Base-by-base conservation (phyloP, 2,888 invertebrate genomes). In the Pandemis cinnamomeana region DNA sequence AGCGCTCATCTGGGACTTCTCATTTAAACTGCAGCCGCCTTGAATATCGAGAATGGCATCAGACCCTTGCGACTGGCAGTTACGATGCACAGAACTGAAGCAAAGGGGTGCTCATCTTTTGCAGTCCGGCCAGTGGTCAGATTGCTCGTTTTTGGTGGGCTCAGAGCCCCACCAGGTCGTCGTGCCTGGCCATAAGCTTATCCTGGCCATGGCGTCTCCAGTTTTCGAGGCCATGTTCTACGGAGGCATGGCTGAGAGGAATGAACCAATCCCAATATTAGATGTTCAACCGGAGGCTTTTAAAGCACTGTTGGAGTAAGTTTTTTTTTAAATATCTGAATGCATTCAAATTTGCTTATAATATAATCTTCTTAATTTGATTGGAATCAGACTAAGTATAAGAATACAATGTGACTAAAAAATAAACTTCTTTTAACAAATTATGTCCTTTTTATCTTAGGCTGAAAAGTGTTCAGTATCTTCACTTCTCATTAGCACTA, bases 171-270 rank as follows among this genome's bases (percentile, higher is more conserved):
- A 96, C 83, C 97, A 97, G 84, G 95, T 97, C 81, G 92, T 96
- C 0, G 91, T 98, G 44, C 95, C 96, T 76, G 97, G 96, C 0
- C 98, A 98, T 87, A 97, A 97, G 87, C 89, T 98, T 48, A 95
- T 98, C 76, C 90, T 98, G 71, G 97, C 98, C 0, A 98, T 97
- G 97, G 96, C 97, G 0, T 97, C 97, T 77, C 98, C 98, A 0
- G 98, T 98, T 0, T 98, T 98, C 84, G 97, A 98, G 84, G 96
- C 97, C 0, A 98, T 98, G 98, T 98, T 98, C 84, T 97, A 95
- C 83, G 98, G 98, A 0, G 96, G 97, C 41, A 96, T 98, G 95
- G 96, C 97, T 0, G 97, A 98, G 82, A 96, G 96, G 67, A 95
- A 95, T 77, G 96, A 96, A 79, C 97, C 97, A 0, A 97, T 98